Conservation (phyloP, 2,797 vertebrate genomes). For the Eupleurogrammus muticus region DNA sequence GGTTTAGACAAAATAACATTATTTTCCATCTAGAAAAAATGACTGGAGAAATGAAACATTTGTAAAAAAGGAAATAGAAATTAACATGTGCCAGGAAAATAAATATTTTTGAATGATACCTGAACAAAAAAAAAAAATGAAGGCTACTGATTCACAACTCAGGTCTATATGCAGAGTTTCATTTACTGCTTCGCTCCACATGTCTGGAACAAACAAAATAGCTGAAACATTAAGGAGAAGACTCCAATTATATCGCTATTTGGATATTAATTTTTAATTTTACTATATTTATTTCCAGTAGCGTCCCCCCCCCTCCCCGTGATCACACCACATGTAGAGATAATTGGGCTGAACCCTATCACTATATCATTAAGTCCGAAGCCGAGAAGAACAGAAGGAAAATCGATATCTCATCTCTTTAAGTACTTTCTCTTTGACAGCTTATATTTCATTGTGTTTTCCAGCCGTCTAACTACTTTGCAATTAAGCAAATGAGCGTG, state of each 20-base stretch:
- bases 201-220: too few species aligned
- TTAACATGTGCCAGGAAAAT: background rate
- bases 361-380: too few species aligned
- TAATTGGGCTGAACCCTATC: too few species aligned
- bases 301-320: too few species aligned
- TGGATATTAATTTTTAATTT: too few species aligned
- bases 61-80: background rate
- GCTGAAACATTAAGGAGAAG: too few species aligned
- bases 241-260: too few species aligned
- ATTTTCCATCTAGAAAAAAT: background rate
- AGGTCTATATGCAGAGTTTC: too few species aligned
- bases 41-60: background rate
- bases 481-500: conserved; percentile 3
- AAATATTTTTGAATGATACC: background rate
- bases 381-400: background rate
- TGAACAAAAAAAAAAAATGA: background rate
- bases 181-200: too few species aligned
- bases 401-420: background rate
- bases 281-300: too few species aligned
- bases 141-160: background rate
- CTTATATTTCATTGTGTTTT: background rate
- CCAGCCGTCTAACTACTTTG: background rate
- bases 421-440: background rate
- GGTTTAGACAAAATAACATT: too few species aligned
- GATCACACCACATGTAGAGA: too few species aligned